Base-by-base conservation (phyloP, 1,140 invertebrate species). In the Drosophila prosaltans region DNA sequence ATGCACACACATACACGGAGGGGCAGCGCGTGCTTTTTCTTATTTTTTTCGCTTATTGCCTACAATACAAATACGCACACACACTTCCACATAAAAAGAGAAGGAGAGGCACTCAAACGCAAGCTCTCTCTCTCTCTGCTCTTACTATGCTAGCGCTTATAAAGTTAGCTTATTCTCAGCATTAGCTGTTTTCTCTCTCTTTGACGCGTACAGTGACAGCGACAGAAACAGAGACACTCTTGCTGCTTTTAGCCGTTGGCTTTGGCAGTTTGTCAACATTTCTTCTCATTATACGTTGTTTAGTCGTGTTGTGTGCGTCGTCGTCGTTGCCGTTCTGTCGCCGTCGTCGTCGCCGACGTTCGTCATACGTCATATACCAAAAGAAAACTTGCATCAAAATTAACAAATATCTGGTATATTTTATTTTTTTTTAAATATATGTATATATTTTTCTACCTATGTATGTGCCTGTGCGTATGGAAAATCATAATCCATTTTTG, bases 301-400 rank as follows among this genome's bases (percentile, higher is more conserved):
- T 68, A 79, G 80, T 69, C 83, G 83, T 88, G 78, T 73, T 77
- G 83, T 86, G 82, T 79, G 82, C 82, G 82, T 85, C 82, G 82
- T 76, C 65, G 74, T 76, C 77, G 66, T 54, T 65, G 63, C 64
- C 63, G 72, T 61, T 26, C 40, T 62, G 60, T 69, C 40, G 65
- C 62, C 65, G 71, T 60, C 39, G 74, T 71, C 67, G 74, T 58
- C 74, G 75, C 65, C 61, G 65, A 51, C 73, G 65, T 62, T 63
- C 40, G 61, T 63, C 58, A 73, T 72, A 85, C 82, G 82, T 85
- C 82, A 81, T 72, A 64, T 57, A 78, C 69, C 69, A 61, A 78
- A 69, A 78, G 80, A 61, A 78, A 69, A 78, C 77, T 89, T 89
- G 83, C 83, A 80, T 86, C 83, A 86, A 80, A 89, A 71, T 45